Conservation (phyloP, 1,140 invertebrate species). For the Polypedilum pembai region DNA sequence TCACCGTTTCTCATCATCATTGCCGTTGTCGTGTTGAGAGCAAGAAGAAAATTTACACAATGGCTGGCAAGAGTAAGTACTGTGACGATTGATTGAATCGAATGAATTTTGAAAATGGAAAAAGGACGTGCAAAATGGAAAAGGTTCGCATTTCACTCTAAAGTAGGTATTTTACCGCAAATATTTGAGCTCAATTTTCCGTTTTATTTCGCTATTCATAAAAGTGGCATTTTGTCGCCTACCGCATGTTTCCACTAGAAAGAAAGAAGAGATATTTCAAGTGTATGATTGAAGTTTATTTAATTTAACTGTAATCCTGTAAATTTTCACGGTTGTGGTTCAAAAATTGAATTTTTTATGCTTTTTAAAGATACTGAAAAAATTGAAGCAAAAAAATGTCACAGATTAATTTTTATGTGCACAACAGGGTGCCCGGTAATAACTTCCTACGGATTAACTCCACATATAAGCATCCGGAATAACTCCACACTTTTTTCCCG, state of each 20-base stretch:
- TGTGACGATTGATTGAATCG: background rate
- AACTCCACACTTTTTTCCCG: no score
- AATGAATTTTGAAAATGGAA: background rate
- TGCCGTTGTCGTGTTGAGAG: background rate
- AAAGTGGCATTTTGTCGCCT: background rate
- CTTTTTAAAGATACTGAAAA: background rate
- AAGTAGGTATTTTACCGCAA: conserved; percentile 8
- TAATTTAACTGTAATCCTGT: background rate
- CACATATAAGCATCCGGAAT: no score
- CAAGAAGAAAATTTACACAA: background rate
- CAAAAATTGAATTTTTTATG: background rate
- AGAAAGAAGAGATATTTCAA: background rate
- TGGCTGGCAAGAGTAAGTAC: background rate
- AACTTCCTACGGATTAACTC: no score
- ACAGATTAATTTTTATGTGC: background rate
- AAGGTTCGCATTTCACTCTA: background rate
- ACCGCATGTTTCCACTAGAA: background rate
- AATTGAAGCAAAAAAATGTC: background rate
- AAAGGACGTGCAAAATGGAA: background rate
- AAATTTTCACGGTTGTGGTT: background rate
- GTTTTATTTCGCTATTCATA: background rate
- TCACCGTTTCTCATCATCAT: background rate
- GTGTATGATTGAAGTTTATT: conserved; percentile 5
- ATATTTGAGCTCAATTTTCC: conserved; percentile 5
- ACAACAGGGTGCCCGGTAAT: background rate